Percentiles rank a stretch among this genome's conserved stretches.
These are phyloP conservation scores for Pammene fasciana DNA, from an alignment of 2,888 invertebrate genomes.

Conservation along the genomic window DNA sequence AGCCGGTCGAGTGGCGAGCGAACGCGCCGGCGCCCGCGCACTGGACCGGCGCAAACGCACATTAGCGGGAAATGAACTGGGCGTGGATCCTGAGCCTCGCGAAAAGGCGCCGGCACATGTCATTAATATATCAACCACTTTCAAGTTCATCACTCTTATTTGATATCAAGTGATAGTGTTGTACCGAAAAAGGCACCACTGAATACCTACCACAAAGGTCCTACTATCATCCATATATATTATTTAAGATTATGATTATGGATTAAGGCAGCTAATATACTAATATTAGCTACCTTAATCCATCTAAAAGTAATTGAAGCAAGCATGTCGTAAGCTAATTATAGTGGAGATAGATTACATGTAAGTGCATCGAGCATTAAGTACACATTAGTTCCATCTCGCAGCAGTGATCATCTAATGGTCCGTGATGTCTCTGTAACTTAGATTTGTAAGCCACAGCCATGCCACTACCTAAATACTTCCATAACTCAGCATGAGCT, in stretches of 20 bases:
- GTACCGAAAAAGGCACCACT: no score
- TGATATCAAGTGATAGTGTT: neutral
- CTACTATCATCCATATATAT: neutral
- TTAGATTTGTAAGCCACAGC: constrained; percentile 16
- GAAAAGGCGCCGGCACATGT: neutral
- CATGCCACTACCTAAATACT: constrained; percentile 1
- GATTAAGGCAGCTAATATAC: no score
- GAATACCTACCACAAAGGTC: no score
- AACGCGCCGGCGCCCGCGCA: constrained; percentile 29
- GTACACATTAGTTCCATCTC: constrained; percentile 35
- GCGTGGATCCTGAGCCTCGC: constrained; percentile 10
- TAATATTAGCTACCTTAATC: constrained; percentile 5
- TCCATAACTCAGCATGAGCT: neutral
- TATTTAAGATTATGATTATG: neutral
- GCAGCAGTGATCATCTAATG: constrained; percentile 20
- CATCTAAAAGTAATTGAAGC: constrained; percentile 18
- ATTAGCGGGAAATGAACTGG: constrained; percentile 24
- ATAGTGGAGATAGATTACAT: constrained; percentile 29
- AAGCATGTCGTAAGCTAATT: constrained; percentile 30
- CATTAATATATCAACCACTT: neutral
- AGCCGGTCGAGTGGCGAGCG: constrained; percentile 31
- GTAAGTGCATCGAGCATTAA: constrained; percentile 35
- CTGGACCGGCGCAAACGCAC: constrained; percentile 30
- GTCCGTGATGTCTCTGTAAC: constrained; percentile 29
- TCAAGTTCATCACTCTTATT: neutral